Base-by-base conservation (phyloP, 2,797 vertebrate genomes). In the Synaphobranchus kaupii region DNA sequence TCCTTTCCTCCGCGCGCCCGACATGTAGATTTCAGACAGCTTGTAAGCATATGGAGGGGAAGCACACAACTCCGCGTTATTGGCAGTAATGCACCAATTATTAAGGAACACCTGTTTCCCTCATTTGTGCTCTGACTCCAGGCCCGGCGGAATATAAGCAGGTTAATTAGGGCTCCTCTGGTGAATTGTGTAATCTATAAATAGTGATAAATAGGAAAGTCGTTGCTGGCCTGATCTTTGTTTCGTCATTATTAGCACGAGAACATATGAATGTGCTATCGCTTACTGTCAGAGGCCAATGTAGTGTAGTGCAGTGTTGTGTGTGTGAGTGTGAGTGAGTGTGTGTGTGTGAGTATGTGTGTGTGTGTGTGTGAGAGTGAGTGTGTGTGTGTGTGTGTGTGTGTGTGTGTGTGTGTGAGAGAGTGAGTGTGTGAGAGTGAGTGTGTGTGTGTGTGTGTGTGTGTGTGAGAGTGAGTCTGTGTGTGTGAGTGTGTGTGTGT, bases 61-160 rank as follows among this genome's bases (percentile, higher is more conserved):
- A 95, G 95, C 94, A 92, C 90, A 88, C 91, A 94, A 94, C 93
- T 92, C 92, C 93, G 93, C 94, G 93, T 95, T 94, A 91, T 90
- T 96, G 95, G 95, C 94, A 96, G 92, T 94, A 95, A 92, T 91
- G 93, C 93, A 86, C 90, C 91, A 92, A 95, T 96, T 96, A 96
- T 96, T 95, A 94, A 95, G 93, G 93, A 96, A 96, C 96, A 97
- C 95, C 95, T 97, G 96, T 96, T 96, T 95, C 91, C 92, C 92
- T 94, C 91, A 92, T 94, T 95, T 94, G 94, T 94, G 94, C 93
- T 93, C 94, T 91, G 86, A 94, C 94, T 92, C 92, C 48, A 92
- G 95, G 94, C 96, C 94, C 92, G 87, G 92, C 92, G 93, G 92
- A 95, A 95, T 94, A 94, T 93, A 93, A 95, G 94, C 91, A 89